Conservation (phyloP, 2,113 vertebrate species). For the Scomber japonicus region DNA sequence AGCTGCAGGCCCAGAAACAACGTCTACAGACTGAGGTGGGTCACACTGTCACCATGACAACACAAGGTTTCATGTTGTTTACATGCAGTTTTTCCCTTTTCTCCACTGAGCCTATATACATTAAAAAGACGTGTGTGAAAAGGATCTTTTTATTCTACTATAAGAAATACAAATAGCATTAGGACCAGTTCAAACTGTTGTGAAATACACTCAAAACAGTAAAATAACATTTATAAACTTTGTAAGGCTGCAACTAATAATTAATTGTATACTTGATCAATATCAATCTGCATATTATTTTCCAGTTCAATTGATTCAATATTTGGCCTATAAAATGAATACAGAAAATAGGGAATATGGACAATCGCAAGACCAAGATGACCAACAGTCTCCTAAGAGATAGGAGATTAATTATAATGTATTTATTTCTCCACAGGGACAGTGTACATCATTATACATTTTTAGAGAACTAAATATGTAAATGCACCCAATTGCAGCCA, state of each 20-base stretch:
- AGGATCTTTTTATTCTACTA: neutral
- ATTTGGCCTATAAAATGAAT: no score
- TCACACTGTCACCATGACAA: conserved; percentile 61
- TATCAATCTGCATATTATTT: no score
- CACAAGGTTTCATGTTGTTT: neutral
- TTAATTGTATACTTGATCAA: no score
- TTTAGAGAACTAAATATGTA: no score
- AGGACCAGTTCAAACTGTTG: no score
- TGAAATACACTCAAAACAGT: neutral
- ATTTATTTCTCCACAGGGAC: no score
- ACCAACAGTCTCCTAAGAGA: no score
- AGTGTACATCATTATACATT: no score
- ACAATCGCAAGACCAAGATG: no score
- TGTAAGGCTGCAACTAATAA: neutral
- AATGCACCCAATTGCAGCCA: no score
- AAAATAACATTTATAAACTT: neutral
- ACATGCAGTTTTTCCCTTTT: neutral
- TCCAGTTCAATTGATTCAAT: no score
- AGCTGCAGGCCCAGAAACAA: conserved; percentile 90
- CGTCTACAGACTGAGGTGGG: conserved; percentile 92
- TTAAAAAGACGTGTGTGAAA: neutral
- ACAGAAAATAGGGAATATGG: neutral
- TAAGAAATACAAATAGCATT: neutral
- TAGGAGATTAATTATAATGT: no score
- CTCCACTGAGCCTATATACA: neutral